Percentiles rank a stretch among this genome's conserved stretches.
Conservation (phyloP, 2,888 invertebrate species). For the Drosophila melanosoma region DNA sequence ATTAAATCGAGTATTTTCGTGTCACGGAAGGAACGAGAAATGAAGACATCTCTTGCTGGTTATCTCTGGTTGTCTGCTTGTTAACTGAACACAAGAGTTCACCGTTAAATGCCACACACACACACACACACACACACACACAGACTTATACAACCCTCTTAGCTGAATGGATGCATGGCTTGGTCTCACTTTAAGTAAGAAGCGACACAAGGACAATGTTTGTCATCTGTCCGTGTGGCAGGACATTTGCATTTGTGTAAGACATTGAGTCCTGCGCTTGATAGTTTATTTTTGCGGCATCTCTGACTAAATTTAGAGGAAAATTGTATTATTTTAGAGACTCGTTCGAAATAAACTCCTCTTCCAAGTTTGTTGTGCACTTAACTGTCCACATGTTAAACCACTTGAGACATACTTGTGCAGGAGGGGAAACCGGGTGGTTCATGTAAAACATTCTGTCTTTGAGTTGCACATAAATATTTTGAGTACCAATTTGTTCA, state of each 20-base stretch:
- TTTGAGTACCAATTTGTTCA: conserved; percentile 56
- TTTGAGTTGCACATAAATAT: conserved; percentile 21
- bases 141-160: conserved; percentile 3
- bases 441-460: conserved; percentile 42
- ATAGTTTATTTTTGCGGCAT: conserved; percentile 39
- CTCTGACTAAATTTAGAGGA: conserved; percentile 73
- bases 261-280: conserved; percentile 28
- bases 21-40: not conserved
- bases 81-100: conserved; percentile 42
- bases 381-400: conserved; percentile 34
- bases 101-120: conserved; percentile 37
- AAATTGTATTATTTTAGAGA: conserved; percentile 79
- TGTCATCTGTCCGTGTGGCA: conserved; percentile 49
- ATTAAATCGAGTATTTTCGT: not conserved
- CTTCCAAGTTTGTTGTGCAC: conserved; percentile 34
- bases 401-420: conserved; percentile 21
- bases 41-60: not conserved
- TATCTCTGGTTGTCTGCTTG: conserved; percentile 40
- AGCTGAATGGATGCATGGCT: conserved; percentile 33
- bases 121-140: conserved; percentile 15
- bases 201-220: conserved; percentile 31
- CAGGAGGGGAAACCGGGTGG: not conserved
- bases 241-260: conserved; percentile 67
- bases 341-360: conserved; percentile 56
- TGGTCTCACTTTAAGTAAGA: conserved; percentile 37